phyloP scores from a whole-genome alignment of 2,113 vertebrate species.

The Sebastes schlegelii region DNA sequence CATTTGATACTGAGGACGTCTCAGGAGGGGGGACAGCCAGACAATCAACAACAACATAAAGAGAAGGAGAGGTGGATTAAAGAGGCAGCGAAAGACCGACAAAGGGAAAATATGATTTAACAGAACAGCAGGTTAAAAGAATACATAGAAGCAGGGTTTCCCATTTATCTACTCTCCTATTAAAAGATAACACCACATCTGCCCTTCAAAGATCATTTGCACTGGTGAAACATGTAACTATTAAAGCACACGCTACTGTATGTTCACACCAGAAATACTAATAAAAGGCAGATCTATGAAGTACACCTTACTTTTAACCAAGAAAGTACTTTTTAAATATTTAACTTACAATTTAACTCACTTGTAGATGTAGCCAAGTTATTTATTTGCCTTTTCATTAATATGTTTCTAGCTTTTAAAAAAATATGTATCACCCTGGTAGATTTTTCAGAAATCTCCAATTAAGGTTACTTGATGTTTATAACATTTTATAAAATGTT shows the following conservation, averaged over 20 bases:
- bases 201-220: not conserved
- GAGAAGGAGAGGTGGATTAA: constrained; percentile 8
- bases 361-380: not conserved
- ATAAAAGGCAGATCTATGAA: not conserved
- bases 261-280: not conserved
- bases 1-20: constrained; percentile 53
- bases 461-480: no score
- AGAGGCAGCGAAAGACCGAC: constrained; percentile 3
- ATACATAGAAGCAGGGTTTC: not conserved
- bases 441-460: not conserved
- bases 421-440: not conserved
- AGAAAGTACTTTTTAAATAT: no score
- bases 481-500: not conserved
- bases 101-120: not conserved
- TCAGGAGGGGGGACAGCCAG: constrained; percentile 22
- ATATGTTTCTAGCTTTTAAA: not conserved
- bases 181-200: not conserved
- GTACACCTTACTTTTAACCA: not conserved
- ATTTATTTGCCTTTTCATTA: not conserved
- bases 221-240: not conserved
- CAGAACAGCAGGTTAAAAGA: not conserved
- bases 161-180: not conserved
- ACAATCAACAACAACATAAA: constrained; percentile 65
- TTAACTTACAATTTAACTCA: not conserved
- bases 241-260: not conserved